These are phyloP conservation scores for Nasonovia ribisnigri DNA, from an alignment of 2,888 invertebrate species.

Conservation along the genomic window DNA sequence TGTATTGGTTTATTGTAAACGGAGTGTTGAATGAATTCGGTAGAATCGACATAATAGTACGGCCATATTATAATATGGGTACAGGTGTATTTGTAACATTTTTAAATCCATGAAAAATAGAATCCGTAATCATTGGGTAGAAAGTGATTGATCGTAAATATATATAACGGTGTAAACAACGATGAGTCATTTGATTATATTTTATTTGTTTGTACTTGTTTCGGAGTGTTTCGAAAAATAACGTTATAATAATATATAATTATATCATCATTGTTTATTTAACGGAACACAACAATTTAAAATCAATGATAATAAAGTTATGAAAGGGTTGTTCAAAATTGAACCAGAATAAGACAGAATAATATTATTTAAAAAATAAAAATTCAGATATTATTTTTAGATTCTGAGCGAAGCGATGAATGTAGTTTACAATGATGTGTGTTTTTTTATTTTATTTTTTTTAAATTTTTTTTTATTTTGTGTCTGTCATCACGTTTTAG, in stretches of 20 bases:
- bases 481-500: too few species aligned
- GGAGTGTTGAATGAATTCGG: not conserved
- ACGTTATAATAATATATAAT: not conserved
- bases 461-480: too few species aligned
- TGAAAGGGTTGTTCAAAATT: not conserved
- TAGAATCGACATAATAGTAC: not conserved
- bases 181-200: conserved; percentile 14
- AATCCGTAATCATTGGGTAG: not conserved
- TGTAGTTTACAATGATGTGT: too few species aligned
- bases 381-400: not conserved
- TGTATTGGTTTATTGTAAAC: not conserved
- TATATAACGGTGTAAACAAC: not conserved
- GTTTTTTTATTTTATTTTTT: too few species aligned
- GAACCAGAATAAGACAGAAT: not conserved
- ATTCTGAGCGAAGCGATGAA: too few species aligned
- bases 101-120: not conserved
- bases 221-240: not conserved
- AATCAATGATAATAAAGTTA: not conserved
- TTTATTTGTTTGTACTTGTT: not conserved
- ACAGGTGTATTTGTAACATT: not conserved
- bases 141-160: not conserved
- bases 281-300: not conserved
- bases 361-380: not conserved
- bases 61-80: not conserved
- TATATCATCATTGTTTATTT: not conserved